Percentiles rank a stretch among this genome's conserved stretches.
Conservation (phyloP, 2,888 invertebrate species). For the Parnassius glacialis region DNA sequence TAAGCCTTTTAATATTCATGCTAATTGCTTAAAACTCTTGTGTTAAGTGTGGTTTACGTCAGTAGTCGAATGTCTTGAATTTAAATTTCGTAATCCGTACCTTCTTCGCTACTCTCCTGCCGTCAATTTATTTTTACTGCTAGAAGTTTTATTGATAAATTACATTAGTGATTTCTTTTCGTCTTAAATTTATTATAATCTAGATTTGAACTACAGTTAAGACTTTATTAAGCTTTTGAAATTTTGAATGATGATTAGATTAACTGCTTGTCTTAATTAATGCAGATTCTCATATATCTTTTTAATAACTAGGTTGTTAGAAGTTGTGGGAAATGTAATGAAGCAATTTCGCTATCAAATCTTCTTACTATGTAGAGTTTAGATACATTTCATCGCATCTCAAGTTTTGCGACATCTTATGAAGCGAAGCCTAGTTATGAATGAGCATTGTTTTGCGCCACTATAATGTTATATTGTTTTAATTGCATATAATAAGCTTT, state of each 20-base stretch:
- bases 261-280: slow-evolving; percentile 16
- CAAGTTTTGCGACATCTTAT: slow-evolving; percentile 34
- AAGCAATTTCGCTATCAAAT: slow-evolving; percentile 21
- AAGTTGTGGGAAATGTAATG: slow-evolving; percentile 20
- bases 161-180: background rate
- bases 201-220: background rate
- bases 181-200: background rate
- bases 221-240: slow-evolving; percentile 3
- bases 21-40: no score
- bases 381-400: slow-evolving; percentile 22
- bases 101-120: no score
- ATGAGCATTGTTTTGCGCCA: slow-evolving; percentile 28
- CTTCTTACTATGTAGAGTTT: slow-evolving; percentile 7
- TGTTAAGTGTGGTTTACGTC: no score
- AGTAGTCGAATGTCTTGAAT: no score
- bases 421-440: slow-evolving; percentile 27
- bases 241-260: slow-evolving; percentile 5
- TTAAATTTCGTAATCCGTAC: no score
- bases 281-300: slow-evolving; percentile 21
- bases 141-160: no score
- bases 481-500: slow-evolving; percentile 27
- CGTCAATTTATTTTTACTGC: no score
- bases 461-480: slow-evolving; percentile 30
- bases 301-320: slow-evolving; percentile 17
- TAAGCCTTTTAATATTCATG: no score